Base-by-base conservation (phyloP, 2,113 vertebrate species). In the Malurus melanocephalus region DNA sequence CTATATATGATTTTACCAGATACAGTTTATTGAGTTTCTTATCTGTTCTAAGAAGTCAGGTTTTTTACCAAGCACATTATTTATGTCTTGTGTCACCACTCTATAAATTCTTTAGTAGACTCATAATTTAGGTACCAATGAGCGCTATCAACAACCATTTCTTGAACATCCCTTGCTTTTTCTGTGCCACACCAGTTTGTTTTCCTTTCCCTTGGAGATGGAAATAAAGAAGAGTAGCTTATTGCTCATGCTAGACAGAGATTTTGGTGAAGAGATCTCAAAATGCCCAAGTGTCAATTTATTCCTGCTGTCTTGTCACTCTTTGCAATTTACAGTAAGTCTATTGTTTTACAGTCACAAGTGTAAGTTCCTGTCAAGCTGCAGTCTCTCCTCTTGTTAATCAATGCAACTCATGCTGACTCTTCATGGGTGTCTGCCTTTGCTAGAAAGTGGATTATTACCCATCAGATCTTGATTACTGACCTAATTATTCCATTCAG, bases 381-480 rank as follows among this genome's bases (percentile, higher is more conserved):
- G 53, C 53, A 67, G 24, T 60, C 46, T 88, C 62, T 88, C 51
- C 60, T 72, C 62, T 84, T 83, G 57, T 68, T 93, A 72, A 90
- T 86, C 80, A 88, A 80, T 81, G 69, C 30, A 84, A 24, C 38
- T 59, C 80, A 45, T 32, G 48, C 27, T 43, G 49, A 60, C 57
- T 78, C 61, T 84, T 93, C 90, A 83, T 2, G 2, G 77, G 57
- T 57, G 30, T 61, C 65, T 71, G 2, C 46, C 38, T 40, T 57
- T 78, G 67, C 46, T 81, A 81, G 69, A 80, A 90, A 80, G 73
- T 22, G 19, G 52, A 71, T 88, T 94, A 78, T 90, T 79, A 86
- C 26, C 61, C 61, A 84, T 67, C 73, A 87, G 60, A 35, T 91
- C 65, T 90, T 66, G 57, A 86, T 88, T 88, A 78, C 48, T 86